Percentiles rank a stretch among this genome's conserved stretches.
Conservation (phyloP, 2,888 invertebrate genomes). For the Lucinisca nassula region DNA sequence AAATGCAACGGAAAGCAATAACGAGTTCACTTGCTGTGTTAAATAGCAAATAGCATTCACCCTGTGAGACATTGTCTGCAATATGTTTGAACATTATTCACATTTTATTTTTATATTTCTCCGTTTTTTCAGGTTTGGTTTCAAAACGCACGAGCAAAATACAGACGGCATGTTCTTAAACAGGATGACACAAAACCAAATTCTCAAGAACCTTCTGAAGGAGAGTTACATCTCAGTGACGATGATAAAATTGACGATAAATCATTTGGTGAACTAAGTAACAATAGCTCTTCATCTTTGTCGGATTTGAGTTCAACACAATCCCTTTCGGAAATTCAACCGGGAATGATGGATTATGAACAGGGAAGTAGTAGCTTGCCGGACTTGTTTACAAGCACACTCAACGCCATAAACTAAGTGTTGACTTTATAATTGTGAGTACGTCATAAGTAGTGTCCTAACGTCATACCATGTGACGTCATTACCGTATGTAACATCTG, state of each 20-base stretch:
- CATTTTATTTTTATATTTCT: too few species aligned
- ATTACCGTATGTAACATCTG: too few species aligned
- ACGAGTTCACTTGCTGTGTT: too few species aligned
- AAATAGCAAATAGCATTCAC: too few species aligned
- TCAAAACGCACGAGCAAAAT: conserved; percentile 99
- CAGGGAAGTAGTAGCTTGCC: conserved; percentile 81
- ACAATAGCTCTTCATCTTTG: conserved; percentile 83
- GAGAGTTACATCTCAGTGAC: conserved; percentile 67
- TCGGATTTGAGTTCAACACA: conserved; percentile 81
- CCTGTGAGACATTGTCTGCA: too few species aligned
- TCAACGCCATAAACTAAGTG: conserved; percentile 78
- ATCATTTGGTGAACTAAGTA: conserved; percentile 74
- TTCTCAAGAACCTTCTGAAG: conserved; percentile 46
- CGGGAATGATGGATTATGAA: conserved; percentile 79
- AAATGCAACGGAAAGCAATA: too few species aligned
- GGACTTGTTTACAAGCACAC: conserved; percentile 83
- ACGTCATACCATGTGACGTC: too few species aligned
- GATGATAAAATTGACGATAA: conserved; percentile 70
- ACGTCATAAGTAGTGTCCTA: too few species aligned
- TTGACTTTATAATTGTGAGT: too few species aligned
- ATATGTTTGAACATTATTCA: too few species aligned
- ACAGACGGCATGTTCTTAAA: conserved; percentile 94
- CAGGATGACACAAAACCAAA: conserved; percentile 71
- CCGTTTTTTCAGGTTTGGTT: conserved; percentile 96
- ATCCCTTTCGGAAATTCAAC: conserved; percentile 83